Base-by-base conservation (phyloP, 2,888 invertebrate species). In the Ichneumon xanthorius region DNA sequence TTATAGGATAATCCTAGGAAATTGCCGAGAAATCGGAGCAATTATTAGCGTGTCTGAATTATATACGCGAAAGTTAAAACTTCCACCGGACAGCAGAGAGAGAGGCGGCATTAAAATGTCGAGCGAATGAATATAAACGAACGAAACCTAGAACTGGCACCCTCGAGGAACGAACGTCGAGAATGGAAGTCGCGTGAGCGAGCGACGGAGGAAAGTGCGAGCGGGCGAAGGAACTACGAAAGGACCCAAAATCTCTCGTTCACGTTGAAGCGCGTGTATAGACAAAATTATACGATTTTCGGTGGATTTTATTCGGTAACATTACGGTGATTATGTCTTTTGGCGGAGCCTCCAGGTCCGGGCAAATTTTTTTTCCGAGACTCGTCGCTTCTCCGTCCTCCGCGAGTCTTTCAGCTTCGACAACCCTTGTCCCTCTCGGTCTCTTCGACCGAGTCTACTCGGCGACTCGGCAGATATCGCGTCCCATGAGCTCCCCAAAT, bases 401-500 rank as follows among this genome's bases (percentile, higher is more conserved):
- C 14, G 37, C 37, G 50, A 50, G 48, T 75, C 61, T 63, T 63
- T 76, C 48, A 48, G 68, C 40, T 11, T 71, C 76, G 70, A 63
- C 71, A 45, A 9, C 40, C 63, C 16, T 45, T 84, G 70, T 84
- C 33, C n/a, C 75, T 63, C 30, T 75, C 11, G 11, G 61, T 71
- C 78, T 67, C 37, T 65, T 68, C 67, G 79, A 7, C 40, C 40
- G 48, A 61, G 79, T 75, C 22, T 40, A 33, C 40, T 45, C 82
- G 72, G 72, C 67, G 84, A 79, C 79, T 71, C 76, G 89, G n/a
- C 14, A 87, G 91, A 90, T 90, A 40, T 40, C 40, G 40, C 89
- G 89, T 91, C 91, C 89, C 90, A 90, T 91, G 88, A 90, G 89
- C 81, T 75, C 40, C 75, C 89, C 89, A 92, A 92, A 92, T 92